Base-by-base conservation (phyloP, 2,888 invertebrate genomes). In the Sarcophaga caerulescens region DNA sequence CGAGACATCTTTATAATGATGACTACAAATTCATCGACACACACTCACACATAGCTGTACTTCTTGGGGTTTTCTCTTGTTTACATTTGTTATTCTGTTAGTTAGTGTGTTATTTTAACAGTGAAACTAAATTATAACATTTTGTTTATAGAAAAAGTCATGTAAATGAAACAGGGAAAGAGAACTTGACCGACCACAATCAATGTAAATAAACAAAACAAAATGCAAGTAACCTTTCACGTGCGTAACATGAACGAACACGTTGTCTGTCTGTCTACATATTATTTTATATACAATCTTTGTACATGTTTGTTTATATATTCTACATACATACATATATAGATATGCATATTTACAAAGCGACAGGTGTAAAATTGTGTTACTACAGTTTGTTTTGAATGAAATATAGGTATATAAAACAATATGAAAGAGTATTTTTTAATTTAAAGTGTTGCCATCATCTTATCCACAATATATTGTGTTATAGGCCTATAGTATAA, bases 311-410 rank as follows among this genome's bases (percentile, higher is more conserved):
- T n/a, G 10, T 69, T 6, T 47, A 47, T 12, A 11, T 12, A 47
- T 4, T 12, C 10, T 47, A 8, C 47, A 47, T 12, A 47, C 6
- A 3, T 12, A 47, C 1, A 47, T 47, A 47, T 47, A 4, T 12
- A 47, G 10, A 47, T 47, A 14, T 47, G 14, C 11, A 47, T 12
- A 45, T 47, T 52, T 57, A 8, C 14, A 69, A 25, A 47, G 14
- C 23, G 25, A 69, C 52, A 69, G 52, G 52, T 52, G 69, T 69
- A 69, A 69, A 52, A 4, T 52, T 52, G 17, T 52, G 25, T 25
- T 25, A 25, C 25, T 25, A 25, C 25, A 47, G 47, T 47, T 47
- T 47, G 47, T 47, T 14, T 47, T 47, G 12, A 52, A 4, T 14
- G 4, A 52, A 52, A 14, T 52, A 52, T 14, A 4, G 14, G 52